Evolutionary conservation across 2,888 invertebrate species (phyloP), one percentile per base, ranked within the genome.

Genomic region (Patella pellucida): DNA sequence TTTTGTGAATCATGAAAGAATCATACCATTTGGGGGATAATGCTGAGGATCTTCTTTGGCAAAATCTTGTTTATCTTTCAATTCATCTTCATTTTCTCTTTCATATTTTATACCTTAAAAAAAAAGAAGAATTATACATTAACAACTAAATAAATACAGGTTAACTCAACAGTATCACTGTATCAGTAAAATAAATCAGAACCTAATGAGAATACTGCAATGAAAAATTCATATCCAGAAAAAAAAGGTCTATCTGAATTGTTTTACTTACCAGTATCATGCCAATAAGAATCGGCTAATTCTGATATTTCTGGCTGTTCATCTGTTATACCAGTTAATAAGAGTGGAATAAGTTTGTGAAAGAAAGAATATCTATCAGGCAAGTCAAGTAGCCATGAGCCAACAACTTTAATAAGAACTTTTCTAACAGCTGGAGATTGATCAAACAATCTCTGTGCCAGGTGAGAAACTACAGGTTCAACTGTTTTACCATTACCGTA

Each of bases 281-380:
- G 87, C 91, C 91, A 91, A 19, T 90, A 80, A 19, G 86, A 83
- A 75, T 88, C 88, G 16, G 91, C 89, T 51, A 86, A 76, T 70
- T 88, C 87, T 12, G 81, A 77, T n/a, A 91, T 90, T 78, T 95
- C 95, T 2, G 93, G 93, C 78, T 95, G 94, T 77, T 95, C 95
- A 90, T 98, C 98, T 84, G 95, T 95, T 3, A 97, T 91, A 77
- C 96, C 95, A 68, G 96, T 96, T 54, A 98, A 91, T 4, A 97
- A 91, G 15, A 97, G 91, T 0, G 98, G 97, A 82, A 98, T 92
- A 85, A 97, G 93, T 83, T 95, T 94, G 89, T 95, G 94, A 92
- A 96, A 97, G 91, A 94, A 97, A 0, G 97, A 97, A 89, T 98
- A 98, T 83, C 97, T 92, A 89, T 98, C 97, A 73, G 93, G 93